Evolutionary conservation across 1,140 invertebrate genomes (phyloP).

Genomic region (Carcinoscorpius rotundicauda): DNA sequence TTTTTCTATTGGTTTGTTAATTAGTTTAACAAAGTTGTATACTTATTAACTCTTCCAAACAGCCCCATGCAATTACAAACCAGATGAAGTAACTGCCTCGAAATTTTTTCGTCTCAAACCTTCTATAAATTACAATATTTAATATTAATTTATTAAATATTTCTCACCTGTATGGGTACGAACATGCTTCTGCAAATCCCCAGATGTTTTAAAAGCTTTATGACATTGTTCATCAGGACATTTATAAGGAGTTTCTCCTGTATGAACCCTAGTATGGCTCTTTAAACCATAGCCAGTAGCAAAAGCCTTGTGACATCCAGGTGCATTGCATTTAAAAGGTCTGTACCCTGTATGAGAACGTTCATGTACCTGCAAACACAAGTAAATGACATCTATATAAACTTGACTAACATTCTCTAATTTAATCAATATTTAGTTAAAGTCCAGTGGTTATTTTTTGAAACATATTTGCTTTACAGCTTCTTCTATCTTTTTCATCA

Average conservation of each 20-base stretch:
- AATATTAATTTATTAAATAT: too few relatives aligned
- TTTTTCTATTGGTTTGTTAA: too few relatives aligned
- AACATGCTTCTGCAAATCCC: constrained; percentile 54
- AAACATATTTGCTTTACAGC: too few relatives aligned
- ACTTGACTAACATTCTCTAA: background rate
- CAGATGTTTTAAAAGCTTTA: constrained; percentile 53
- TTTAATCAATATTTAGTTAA: too few relatives aligned
- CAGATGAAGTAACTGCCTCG: too few relatives aligned
- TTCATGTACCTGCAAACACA: constrained; percentile 56
- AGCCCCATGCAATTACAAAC: too few relatives aligned
- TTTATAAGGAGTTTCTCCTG: constrained; percentile 53
- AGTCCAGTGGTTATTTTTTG: too few relatives aligned
- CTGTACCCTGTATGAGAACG: constrained; percentile 31
- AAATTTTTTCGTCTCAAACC: too few relatives aligned
- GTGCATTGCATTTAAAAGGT: constrained; percentile 29
- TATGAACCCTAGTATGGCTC: constrained; percentile 52
- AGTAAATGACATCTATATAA: constrained; percentile 27
- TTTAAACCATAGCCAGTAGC: constrained; percentile 54
- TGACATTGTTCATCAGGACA: constrained; percentile 43
- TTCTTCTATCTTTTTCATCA: too few relatives aligned
- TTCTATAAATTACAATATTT: too few relatives aligned
- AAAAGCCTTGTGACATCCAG: constrained; percentile 50
- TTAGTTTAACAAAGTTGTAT: too few relatives aligned
- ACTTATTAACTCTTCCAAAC: too few relatives aligned
- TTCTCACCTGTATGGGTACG: constrained; percentile 49